A percentile compares a stretch with the other conserved stretches of the same genome.
Conservation (phyloP, 2,888 invertebrate genomes). For the Trichopoda pennipes region DNA sequence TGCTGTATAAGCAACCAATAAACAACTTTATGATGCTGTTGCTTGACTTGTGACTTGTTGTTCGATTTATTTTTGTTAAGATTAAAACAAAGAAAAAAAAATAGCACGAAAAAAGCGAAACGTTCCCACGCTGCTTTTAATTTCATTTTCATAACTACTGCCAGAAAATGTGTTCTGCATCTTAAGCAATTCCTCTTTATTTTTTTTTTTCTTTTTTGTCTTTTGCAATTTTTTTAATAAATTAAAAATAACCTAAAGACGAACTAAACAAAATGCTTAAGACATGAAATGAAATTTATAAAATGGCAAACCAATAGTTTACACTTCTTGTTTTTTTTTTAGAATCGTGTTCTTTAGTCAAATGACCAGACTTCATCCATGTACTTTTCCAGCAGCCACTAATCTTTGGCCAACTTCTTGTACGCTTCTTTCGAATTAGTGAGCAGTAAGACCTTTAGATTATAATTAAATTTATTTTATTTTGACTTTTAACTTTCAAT, state of each 20-base stretch:
- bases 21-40: constrained; percentile 61
- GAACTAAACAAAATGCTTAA: constrained; percentile 45
- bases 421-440: not conserved
- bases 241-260: constrained; percentile 41
- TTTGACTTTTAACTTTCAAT: constrained; percentile 48
- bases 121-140: constrained; percentile 68
- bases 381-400: not conserved
- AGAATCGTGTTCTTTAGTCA: not conserved
- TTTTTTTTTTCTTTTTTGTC: constrained; percentile 7
- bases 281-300: constrained; percentile 2
- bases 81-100: constrained; percentile 26
- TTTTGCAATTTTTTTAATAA: constrained; percentile 47
- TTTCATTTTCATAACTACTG: constrained; percentile 65
- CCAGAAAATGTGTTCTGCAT: constrained; percentile 50
- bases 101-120: constrained; percentile 15
- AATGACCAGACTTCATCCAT: not conserved
- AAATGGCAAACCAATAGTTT: constrained; percentile 75
- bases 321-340: constrained; percentile 71
- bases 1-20: constrained; percentile 25
- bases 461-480: constrained; percentile 43
- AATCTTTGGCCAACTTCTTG: constrained; percentile 33
- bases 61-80: constrained; percentile 66
- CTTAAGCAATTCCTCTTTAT: constrained; percentile 33
- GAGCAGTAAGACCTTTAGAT: constrained; percentile 9
- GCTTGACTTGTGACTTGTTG: constrained; percentile 64